Percentiles rank a stretch among this genome's conserved stretches.
Evolutionary conservation across 1,140 invertebrate species (phyloP).

Genomic region (Cepaea nemoralis): DNA sequence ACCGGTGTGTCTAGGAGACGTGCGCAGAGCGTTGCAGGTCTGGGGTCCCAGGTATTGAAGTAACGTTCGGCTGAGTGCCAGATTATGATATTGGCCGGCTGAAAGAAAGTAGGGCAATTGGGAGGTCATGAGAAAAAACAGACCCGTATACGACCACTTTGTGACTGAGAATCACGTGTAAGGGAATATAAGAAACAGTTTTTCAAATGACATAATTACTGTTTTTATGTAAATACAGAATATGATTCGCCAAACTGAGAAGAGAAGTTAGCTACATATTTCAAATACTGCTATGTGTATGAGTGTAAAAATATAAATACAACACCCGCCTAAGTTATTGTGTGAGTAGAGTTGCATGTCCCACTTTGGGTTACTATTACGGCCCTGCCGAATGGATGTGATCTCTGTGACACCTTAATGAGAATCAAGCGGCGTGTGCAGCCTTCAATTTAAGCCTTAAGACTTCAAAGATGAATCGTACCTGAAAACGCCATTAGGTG

Average conservation of each 20-base stretch:
- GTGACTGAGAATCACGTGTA: no score
- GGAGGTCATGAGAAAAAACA: conserved; percentile 4
- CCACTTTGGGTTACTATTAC: background rate
- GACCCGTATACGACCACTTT: background rate
- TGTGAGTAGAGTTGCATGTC: background rate
- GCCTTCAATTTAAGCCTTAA: conserved; percentile 2
- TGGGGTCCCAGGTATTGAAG: background rate
- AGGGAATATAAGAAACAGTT: no score
- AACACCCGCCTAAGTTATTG: no score
- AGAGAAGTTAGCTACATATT: no score
- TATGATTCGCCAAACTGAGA: no score
- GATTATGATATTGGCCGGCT: background rate
- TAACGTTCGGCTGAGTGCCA: background rate
- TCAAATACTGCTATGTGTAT: no score
- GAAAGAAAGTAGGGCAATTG: background rate
- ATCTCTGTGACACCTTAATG: background rate
- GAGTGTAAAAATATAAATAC: no score
- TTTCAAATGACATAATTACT: no score
- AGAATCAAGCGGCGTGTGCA: background rate
- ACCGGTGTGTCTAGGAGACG: background rate
- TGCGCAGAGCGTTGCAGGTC: background rate
- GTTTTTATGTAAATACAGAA: no score
- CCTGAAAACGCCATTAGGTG: conserved; percentile 31
- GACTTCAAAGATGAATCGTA: conserved; percentile 30
- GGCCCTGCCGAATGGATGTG: background rate